Evolutionary conservation across 2,113 vertebrate genomes (phyloP), one percentile per base, ranked within the genome.

Genomic region (Sinocyclocheilus maitianheensis): DNA sequence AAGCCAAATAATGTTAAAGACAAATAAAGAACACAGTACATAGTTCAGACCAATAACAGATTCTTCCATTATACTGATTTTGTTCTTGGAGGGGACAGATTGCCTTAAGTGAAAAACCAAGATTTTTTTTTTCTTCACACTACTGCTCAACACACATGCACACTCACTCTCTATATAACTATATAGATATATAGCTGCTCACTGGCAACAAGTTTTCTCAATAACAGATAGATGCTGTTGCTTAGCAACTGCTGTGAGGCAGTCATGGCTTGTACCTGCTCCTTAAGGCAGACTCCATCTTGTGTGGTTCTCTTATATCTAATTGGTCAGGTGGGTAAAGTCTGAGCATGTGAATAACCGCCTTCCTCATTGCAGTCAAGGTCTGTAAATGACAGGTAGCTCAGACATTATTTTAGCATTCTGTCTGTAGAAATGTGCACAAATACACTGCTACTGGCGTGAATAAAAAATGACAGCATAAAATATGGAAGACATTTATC

Each of bases 401-500:
- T 71, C 18, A 40, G 76, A 88, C 90, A 90, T 84, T 91, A 90
- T 90, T 88, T 90, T 91, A 91, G 92, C 89, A 84, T 91, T 85
- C 77, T 81, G 89, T 90, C 86, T 91, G 30, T 51, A 87, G 65
- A 80, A 77, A 89, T 89, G 88, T 92, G 85, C 63, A 92, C 88
- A 92, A 92, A 90, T 92, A 90, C 92, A 89, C 88, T 84, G 88
- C 92, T 91, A 79, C 83, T 91, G 89, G 87, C 93, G 69, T 84
- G 80, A 87, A 58, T 80, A 90, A 91, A 82, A 95, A 94, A 88
- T 94, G 93, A 94, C 94, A 95, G 87, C 72, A 92, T 95, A 92
- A 96, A 96, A 95, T 94, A 95, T 94, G 92, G 90, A 88, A 92
- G 89, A 90, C 89, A 93, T 96, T 95, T 95, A 86, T 88, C 93